A percentile compares a stretch with the other conserved stretches of the same genome.
Evolutionary conservation across 2,888 invertebrate genomes (phyloP).

Genomic region (Diachrysia chrysitis): DNA sequence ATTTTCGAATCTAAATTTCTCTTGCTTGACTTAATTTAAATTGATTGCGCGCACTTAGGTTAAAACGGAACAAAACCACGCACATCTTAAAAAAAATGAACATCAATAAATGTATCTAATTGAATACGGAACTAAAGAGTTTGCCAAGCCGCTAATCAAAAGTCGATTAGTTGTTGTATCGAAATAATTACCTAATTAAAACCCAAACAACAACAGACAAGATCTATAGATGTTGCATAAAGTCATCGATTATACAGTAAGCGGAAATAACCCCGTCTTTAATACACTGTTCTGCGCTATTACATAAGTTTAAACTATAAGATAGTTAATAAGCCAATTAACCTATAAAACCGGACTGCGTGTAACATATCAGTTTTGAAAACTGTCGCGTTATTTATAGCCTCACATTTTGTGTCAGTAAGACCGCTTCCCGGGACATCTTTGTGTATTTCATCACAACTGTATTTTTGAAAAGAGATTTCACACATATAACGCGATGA

Average conservation of each 20-base stretch:
- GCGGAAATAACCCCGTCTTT: slow-evolving; percentile 1
- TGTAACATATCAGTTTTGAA: slow-evolving; percentile 20
- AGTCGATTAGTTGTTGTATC: slow-evolving; percentile 1
- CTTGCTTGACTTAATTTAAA: no score
- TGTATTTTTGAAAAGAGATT: not conserved
- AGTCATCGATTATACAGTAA: not conserved
- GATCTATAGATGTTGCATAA: slow-evolving; percentile 3
- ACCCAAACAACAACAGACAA: not conserved
- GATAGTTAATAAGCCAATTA: slow-evolving; percentile 25
- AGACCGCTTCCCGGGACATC: slow-evolving; percentile 19
- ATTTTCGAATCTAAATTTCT: not conserved
- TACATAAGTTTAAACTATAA: slow-evolving; percentile 21
- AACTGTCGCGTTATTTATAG: slow-evolving; percentile 37
- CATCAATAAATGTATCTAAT: no score
- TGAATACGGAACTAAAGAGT: no score
- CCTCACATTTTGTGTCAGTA: slow-evolving; percentile 14
- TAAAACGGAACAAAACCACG: no score
- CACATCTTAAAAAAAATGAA: no score
- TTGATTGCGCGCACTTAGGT: no score
- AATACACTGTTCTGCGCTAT: slow-evolving; percentile 3
- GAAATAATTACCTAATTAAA: slow-evolving; percentile 1
- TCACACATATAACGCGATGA: no score
- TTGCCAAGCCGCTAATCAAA: not conserved
- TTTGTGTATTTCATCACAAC: not conserved
- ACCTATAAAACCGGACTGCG: slow-evolving; percentile 18